Percentiles rank a stretch among this genome's conserved stretches.
These are phyloP conservation scores for Drosophila nr. perissopoda DNA, from an alignment of 2,888 invertebrate genomes.

Conservation along the genomic window DNA sequence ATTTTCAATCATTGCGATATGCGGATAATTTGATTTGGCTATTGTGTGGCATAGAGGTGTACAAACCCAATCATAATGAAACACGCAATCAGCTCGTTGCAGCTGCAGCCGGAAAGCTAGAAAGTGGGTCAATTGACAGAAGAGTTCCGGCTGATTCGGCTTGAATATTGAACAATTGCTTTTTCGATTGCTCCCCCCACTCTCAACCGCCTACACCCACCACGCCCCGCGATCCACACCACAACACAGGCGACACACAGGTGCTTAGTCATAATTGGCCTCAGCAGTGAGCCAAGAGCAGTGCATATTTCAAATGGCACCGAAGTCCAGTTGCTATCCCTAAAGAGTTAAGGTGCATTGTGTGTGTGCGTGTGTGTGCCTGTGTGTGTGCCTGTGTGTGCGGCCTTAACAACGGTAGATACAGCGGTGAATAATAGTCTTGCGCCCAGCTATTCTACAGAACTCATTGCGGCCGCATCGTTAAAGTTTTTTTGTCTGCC, in stretches of 20 bases:
- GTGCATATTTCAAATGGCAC: slow-evolving; percentile 46
- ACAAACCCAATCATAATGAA: slow-evolving; percentile 58
- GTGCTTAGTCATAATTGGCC: slow-evolving; percentile 59
- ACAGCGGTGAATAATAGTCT: slow-evolving; percentile 10
- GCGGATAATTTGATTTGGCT: background rate
- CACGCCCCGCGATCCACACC: background rate
- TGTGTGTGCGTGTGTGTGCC: background rate
- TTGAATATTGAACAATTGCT: slow-evolving; percentile 46
- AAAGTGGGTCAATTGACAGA: slow-evolving; percentile 34
- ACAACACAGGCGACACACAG: slow-evolving; percentile 21
- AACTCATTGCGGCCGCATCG: slow-evolving; percentile 59
- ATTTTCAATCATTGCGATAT: background rate
- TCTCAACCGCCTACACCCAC: background rate
- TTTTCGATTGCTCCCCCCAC: background rate
- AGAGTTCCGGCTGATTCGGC: background rate
- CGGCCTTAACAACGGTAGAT: background rate
- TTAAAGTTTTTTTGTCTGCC: slow-evolving; percentile 49
- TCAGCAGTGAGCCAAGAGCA: slow-evolving; percentile 22
- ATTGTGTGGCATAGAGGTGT: background rate
- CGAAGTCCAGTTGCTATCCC: slow-evolving; percentile 29
- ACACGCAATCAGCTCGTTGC: slow-evolving; percentile 46
- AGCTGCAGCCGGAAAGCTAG: slow-evolving; percentile 2
- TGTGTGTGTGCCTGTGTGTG: slow-evolving; percentile 11
- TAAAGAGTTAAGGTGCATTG: slow-evolving; percentile 40
- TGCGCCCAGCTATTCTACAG: background rate